phyloP scores from a whole-genome alignment of 2,113 vertebrate genomes.

The Tetrao urogallus region DNA sequence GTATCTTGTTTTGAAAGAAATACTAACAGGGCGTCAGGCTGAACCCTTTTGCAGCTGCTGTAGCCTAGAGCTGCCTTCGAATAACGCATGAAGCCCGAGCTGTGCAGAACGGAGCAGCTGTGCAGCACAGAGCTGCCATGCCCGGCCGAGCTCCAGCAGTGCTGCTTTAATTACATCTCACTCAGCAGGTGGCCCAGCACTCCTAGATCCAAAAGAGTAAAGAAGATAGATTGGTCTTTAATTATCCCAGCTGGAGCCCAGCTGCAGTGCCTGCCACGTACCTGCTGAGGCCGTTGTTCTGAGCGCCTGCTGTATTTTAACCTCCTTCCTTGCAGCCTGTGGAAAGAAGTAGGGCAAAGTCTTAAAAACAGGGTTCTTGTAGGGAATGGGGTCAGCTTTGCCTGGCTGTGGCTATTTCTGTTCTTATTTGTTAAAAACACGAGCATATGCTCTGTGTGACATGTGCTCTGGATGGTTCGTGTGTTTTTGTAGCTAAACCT shows the following conservation, averaged over 20 bases:
- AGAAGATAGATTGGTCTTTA: constrained; percentile 55
- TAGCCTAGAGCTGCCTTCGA: background rate
- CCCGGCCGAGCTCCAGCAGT: background rate
- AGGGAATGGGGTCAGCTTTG: background rate
- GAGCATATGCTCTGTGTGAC: background rate
- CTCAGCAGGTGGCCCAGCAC: constrained; percentile 68
- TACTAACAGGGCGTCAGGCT: rapidly evolving
- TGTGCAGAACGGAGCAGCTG: background rate
- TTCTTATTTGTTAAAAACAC: rapidly evolving
- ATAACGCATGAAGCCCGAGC: background rate
- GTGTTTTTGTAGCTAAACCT: background rate
- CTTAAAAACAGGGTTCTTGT: background rate
- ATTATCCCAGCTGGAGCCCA: constrained; percentile 67
- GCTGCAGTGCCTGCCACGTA: background rate
- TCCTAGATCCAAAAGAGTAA: constrained; percentile 8
- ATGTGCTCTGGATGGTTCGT: rapidly evolving
- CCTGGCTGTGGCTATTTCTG: background rate
- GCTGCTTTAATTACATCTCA: constrained; percentile 60
- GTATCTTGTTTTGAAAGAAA: background rate
- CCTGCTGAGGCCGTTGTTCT: constrained; percentile 47
- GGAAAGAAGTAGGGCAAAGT: background rate
- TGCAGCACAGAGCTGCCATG: constrained; percentile 1
- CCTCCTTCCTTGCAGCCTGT: background rate
- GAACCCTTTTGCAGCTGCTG: background rate
- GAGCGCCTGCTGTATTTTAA: background rate